phyloP scores from a whole-genome alignment of 2,888 invertebrate genomes.

The Eutolmus rufibarbis region DNA sequence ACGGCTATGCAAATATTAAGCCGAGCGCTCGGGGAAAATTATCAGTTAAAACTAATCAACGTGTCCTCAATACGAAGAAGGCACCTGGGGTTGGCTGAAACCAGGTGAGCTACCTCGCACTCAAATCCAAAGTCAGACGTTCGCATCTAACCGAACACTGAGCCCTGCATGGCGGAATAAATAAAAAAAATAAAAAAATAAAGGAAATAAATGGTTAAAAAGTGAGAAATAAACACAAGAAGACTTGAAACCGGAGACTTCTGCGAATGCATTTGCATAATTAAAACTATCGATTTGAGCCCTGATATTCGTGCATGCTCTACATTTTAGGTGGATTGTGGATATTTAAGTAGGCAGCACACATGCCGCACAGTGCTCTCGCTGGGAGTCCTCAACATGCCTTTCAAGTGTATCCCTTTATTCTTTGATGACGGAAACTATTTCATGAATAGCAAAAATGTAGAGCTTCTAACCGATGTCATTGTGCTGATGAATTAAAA shows the following conservation, averaged over 20 bases:
- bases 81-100: neutral
- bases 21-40: neutral
- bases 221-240: slow-evolving; percentile 31
- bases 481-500: slow-evolving; percentile 34
- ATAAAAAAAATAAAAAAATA: neutral
- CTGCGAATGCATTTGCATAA: slow-evolving; percentile 48
- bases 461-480: slow-evolving; percentile 37
- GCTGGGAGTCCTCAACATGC: neutral
- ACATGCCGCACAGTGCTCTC: neutral
- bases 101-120: neutral
- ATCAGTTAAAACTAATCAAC: slow-evolving; percentile 27
- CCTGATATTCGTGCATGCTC: slow-evolving; percentile 37
- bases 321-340: slow-evolving; percentile 36
- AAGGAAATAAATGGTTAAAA: neutral
- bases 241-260: slow-evolving; percentile 36
- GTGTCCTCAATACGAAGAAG: slow-evolving; percentile 18
- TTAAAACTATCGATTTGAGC: slow-evolving; percentile 49
- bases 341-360: slow-evolving; percentile 31
- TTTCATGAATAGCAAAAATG: slow-evolving; percentile 41
- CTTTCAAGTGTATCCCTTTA: slow-evolving; percentile 6
- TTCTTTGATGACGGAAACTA: slow-evolving; percentile 33
- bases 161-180: neutral
- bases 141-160: neutral
- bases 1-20: neutral
- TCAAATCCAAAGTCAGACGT: neutral